Evolutionary conservation across 2,888 invertebrate genomes (phyloP), one percentile per base, ranked within the genome.

Genomic region (Hololepta plana): DNA sequence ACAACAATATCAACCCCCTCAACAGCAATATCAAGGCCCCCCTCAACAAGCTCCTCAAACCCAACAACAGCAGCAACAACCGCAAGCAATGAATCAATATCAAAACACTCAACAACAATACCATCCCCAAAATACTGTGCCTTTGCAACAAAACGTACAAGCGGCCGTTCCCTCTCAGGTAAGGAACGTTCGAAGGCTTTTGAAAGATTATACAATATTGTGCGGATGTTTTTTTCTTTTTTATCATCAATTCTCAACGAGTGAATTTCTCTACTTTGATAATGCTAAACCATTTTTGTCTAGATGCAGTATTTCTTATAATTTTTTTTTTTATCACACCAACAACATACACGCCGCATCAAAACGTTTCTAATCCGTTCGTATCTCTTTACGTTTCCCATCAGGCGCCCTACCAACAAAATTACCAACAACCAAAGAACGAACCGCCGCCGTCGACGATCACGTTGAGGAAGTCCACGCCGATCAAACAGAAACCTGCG

Each of bases 401-500:
- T 7, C 17, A 17, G 17, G 23, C 25, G 8, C 25, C 26, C 13
- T 41, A 19, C 26, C 38, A 35, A 30, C 40, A 39, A 34, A 35
- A 40, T 36, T 37, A 40, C 35, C 30, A 30, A 28, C 32, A 33
- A 24, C 32, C 35, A 25, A 38, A 35, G 15, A 46, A 51, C 42
- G 69, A 70, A 47, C 71, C 73, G 15, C 75, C 76, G 12, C 70
- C 75, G 24, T 44, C 73, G 12, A 66, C 67, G 20, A 71, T 82
- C 52, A 70, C 73, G 40, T 64, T 84, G 34, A 69, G 80, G 39
- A 68, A 66, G 36, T 66, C 74, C 47, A 65, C 67, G 35, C 84
- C 84, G 13, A 62, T 82, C 30, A 72, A 72, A 43, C 82, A 84
- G 61, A 59, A 58, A 48, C 73, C 79, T 35, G 62, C 74, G 30